phyloP scores from a whole-genome alignment of 2,113 vertebrate species.

The Heterochromis multidens region DNA sequence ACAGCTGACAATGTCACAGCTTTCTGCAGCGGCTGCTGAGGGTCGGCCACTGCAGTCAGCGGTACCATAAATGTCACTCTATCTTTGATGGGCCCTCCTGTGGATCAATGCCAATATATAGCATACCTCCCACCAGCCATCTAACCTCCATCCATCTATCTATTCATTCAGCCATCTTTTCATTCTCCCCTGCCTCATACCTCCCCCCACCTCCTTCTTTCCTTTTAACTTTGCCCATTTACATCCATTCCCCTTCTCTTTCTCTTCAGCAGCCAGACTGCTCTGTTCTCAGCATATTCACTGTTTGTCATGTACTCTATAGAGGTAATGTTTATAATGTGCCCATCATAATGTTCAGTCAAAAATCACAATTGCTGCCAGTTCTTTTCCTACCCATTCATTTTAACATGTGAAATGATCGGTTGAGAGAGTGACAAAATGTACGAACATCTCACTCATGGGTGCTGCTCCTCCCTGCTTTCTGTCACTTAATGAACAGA shows the following conservation, averaged over 20 bases:
- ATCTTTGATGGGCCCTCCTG: conserved; percentile 62
- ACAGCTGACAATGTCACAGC: conserved; percentile 47
- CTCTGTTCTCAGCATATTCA: neutral
- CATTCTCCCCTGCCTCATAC: neutral
- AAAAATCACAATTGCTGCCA: neutral
- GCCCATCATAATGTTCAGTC: neutral
- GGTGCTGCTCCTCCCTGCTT: neutral
- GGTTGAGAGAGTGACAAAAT: neutral
- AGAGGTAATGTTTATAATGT: neutral
- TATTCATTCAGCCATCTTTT: conserved; percentile 10
- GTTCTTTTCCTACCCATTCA: neutral
- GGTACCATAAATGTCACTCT: conserved; percentile 64
- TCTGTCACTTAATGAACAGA: neutral
- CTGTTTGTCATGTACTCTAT: neutral
- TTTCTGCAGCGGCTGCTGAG: conserved; percentile 32
- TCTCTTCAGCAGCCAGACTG: neutral
- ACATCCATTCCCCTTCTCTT: conserved; percentile 2
- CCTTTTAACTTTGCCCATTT: conserved; percentile 45
- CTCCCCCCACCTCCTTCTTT: neutral
- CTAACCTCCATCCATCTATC: conserved; percentile 22
- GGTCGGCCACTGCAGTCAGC: conserved; percentile 12
- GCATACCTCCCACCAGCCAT: conserved; percentile 49
- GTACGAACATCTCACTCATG: neutral
- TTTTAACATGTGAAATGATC: neutral
- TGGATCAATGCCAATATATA: conserved; percentile 71